Percentiles rank a stretch among this genome's conserved stretches.
Conservation (phyloP, 2,797 vertebrate species). For the Rachycentron canadum region DNA sequence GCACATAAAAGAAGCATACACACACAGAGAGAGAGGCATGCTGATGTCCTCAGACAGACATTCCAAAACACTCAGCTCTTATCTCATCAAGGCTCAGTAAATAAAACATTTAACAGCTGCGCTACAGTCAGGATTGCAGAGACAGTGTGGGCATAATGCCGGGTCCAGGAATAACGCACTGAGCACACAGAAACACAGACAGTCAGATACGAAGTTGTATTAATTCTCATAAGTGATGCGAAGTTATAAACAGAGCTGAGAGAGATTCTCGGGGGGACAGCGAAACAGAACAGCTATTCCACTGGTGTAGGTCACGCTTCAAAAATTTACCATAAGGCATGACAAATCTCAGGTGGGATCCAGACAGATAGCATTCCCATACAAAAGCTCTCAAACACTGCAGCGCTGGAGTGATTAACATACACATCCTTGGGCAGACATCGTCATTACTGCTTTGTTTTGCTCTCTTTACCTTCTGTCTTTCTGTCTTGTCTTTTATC, state of each 20-base stretch:
- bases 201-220: conserved; percentile 32
- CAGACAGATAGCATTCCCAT: conserved; percentile 48
- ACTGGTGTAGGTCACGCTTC: conserved; percentile 40
- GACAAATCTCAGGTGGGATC: conserved; percentile 60
- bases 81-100: conserved; percentile 82
- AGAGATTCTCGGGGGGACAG: conserved; percentile 33
- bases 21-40: conserved; percentile 53
- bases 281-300: conserved; percentile 36
- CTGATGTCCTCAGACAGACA: conserved; percentile 74
- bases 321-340: conserved; percentile 60
- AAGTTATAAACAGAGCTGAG: conserved; percentile 35
- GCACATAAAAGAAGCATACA: conserved; percentile 68
- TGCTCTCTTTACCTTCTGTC: conserved; percentile 39
- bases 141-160: conserved; percentile 41
- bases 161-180: conserved; percentile 51
- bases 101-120: conserved; percentile 83
- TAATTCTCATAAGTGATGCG: conserved; percentile 27
- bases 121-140: conserved; percentile 48
- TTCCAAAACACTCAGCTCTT: conserved; percentile 74
- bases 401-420: conserved; percentile 44
- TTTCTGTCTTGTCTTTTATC: conserved; percentile 39
- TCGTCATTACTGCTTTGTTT: conserved; percentile 32
- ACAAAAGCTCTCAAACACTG: conserved; percentile 38
- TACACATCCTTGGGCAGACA: conserved; percentile 45
- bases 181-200: conserved; percentile 25